These are phyloP conservation scores for Alca torda DNA, from an alignment of 2,797 vertebrate species.

Conservation along the genomic window DNA sequence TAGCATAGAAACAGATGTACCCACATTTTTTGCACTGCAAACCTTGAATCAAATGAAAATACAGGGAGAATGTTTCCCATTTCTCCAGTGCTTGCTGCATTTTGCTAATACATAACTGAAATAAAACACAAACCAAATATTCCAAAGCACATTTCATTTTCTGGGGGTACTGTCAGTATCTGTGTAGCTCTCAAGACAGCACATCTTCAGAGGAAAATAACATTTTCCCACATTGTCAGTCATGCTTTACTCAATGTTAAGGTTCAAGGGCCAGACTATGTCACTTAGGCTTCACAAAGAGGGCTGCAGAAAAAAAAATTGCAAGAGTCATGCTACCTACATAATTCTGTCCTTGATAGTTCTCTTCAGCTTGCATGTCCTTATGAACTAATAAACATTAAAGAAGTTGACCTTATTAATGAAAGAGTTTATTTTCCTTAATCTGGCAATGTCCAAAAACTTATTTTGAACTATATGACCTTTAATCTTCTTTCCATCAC, in stretches of 20 bases:
- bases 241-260: not conserved
- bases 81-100: not conserved
- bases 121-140: not conserved
- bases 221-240: not conserved
- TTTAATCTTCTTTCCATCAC: conserved; percentile 54
- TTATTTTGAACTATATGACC: conserved; percentile 40
- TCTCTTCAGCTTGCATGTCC: not conserved
- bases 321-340: not conserved
- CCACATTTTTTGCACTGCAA: not conserved
- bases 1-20: not conserved
- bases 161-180: not conserved
- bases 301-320: not conserved
- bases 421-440: conserved; percentile 30
- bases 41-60: not conserved
- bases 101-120: not conserved
- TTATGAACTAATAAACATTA: not conserved
- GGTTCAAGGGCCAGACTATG: not conserved
- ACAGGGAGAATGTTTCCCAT: not conserved
- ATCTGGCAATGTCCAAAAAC: not conserved
- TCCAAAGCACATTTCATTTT: not conserved
- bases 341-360: not conserved
- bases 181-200: not conserved
- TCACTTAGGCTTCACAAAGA: not conserved
- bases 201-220: not conserved
- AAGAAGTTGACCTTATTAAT: conserved; percentile 19